A percentile compares a stretch with the other conserved stretches of the same genome.
Conservation (phyloP, 2,888 invertebrate species). For the Scaptomyza reducta region DNA sequence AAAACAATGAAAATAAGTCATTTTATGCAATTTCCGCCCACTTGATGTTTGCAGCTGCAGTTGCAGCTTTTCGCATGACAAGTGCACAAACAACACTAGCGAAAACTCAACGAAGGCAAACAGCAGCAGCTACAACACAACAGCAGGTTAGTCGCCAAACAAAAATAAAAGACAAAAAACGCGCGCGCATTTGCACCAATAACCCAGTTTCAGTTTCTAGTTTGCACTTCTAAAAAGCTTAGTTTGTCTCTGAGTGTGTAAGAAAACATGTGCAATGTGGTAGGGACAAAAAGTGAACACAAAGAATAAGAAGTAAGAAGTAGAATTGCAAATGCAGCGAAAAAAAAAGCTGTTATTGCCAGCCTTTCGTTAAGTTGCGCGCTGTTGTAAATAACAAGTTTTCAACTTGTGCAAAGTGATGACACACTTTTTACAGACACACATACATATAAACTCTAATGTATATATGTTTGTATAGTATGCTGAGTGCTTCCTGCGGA, state of each 20-base stretch:
- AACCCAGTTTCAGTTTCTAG: conserved; percentile 79
- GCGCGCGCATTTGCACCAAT: conserved; percentile 74
- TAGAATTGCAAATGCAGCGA: conserved; percentile 35
- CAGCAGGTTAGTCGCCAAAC: conserved; percentile 32
- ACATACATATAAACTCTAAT: conserved; percentile 9
- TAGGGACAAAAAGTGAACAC: conserved; percentile 36
- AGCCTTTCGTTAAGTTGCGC: conserved; percentile 36
- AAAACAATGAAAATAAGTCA: conserved; percentile 66
- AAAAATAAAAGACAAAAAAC: conserved; percentile 15
- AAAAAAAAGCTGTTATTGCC: conserved; percentile 27
- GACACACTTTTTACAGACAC: conserved; percentile 65
- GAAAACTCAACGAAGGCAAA: conserved; percentile 12
- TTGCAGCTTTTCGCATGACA: conserved; percentile 60
- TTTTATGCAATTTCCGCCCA: conserved; percentile 73
- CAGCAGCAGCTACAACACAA: too few relatives aligned
- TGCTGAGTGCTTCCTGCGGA: conserved; percentile 43
- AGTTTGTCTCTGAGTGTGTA: conserved; percentile 17
- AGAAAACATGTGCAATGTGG: conserved; percentile 43
- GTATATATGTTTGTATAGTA: conserved; percentile 10
- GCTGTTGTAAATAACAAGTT: conserved; percentile 69
- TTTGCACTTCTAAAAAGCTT: conserved; percentile 68
- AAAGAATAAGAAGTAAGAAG: conserved; percentile 25
- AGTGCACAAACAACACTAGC: conserved; percentile 55
- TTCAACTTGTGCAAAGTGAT: conserved; percentile 70
- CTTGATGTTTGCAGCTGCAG: conserved; percentile 40